A percentile compares a stretch with the other conserved stretches of the same genome.
These are phyloP conservation scores for Ellobium chinense DNA, from an alignment of 2,888 invertebrate genomes.

Conservation along the genomic window DNA sequence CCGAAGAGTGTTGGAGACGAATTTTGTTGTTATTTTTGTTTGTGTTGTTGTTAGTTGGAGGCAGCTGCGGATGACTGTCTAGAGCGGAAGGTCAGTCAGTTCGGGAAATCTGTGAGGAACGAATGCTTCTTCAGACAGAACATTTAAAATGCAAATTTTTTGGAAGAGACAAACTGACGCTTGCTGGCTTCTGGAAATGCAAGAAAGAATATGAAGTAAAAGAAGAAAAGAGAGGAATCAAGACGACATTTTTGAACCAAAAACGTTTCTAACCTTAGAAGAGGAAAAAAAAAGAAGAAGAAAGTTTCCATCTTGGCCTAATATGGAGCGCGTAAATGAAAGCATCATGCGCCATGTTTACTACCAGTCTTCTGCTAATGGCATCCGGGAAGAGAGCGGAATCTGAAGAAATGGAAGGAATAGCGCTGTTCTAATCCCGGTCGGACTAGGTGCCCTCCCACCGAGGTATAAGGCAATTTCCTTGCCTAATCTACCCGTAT, in stretches of 20 bases:
- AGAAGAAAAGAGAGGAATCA: neutral
- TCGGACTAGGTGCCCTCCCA: conserved; percentile 39
- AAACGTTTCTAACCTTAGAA: neutral
- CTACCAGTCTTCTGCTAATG: conserved; percentile 49
- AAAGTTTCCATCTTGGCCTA: conserved; percentile 22
- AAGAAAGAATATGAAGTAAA: neutral
- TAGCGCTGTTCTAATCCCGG: conserved; percentile 48
- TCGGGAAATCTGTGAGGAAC: too few species aligned
- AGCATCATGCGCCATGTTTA: conserved; percentile 44
- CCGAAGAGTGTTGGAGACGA: too few species aligned
- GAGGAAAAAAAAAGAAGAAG: conserved; percentile 7
- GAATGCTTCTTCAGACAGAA: too few species aligned
- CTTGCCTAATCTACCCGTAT: conserved; percentile 64
- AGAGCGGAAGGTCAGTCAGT: too few species aligned
- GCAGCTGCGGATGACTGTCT: too few species aligned
- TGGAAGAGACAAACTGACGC: neutral
- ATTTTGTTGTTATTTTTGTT: too few species aligned
- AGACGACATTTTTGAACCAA: neutral
- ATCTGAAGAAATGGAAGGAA: conserved; percentile 51
- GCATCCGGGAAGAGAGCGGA: conserved; percentile 44
- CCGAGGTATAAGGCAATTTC: conserved; percentile 68
- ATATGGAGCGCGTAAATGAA: conserved; percentile 35
- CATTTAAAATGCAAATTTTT: too few species aligned
- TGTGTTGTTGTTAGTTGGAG: too few species aligned
- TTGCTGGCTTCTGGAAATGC: too few species aligned